phyloP scores from a whole-genome alignment of 2,888 invertebrate species.

The Tridacna crocea region DNA sequence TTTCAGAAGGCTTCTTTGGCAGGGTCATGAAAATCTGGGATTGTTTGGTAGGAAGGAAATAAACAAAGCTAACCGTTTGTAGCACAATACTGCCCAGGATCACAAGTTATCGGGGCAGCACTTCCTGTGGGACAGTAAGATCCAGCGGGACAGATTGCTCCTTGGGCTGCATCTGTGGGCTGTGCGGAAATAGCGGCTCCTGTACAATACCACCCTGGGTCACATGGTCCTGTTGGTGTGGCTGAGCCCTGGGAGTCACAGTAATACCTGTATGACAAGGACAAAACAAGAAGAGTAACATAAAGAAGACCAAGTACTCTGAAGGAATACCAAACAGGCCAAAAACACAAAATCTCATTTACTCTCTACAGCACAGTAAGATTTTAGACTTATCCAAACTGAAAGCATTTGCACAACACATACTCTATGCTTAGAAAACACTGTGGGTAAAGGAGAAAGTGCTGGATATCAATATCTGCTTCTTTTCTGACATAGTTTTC shows the following conservation, averaged over 20 bases:
- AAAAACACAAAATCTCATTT: too few relatives aligned
- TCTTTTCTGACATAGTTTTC: too few relatives aligned
- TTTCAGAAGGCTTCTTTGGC: too few relatives aligned
- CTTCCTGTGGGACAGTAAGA: slow-evolving; percentile 78
- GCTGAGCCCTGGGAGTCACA: slow-evolving; percentile 78
- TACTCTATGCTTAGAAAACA: not conserved
- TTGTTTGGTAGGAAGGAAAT: too few relatives aligned
- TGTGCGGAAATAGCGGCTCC: slow-evolving; percentile 69
- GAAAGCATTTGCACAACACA: too few relatives aligned
- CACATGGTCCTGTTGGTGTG: slow-evolving; percentile 78
- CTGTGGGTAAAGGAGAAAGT: not conserved
- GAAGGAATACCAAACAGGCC: too few relatives aligned
- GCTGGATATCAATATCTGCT: not conserved
- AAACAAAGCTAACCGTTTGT: slow-evolving; percentile 67
- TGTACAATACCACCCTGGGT: slow-evolving; percentile 81
- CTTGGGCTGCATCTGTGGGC: slow-evolving; percentile 67
- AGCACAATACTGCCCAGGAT: slow-evolving; percentile 80
- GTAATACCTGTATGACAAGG: slow-evolving; percentile 71
- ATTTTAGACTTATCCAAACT: too few relatives aligned
- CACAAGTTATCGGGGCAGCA: slow-evolving; percentile 72
- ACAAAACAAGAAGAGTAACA: too few relatives aligned
- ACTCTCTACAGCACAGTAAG: too few relatives aligned
- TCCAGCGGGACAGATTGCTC: slow-evolving; percentile 75
- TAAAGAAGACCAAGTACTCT: too few relatives aligned
- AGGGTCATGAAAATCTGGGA: too few relatives aligned